These are phyloP conservation scores for Seira ritae DNA, from an alignment of 2,888 invertebrate species.

Conservation along the genomic window DNA sequence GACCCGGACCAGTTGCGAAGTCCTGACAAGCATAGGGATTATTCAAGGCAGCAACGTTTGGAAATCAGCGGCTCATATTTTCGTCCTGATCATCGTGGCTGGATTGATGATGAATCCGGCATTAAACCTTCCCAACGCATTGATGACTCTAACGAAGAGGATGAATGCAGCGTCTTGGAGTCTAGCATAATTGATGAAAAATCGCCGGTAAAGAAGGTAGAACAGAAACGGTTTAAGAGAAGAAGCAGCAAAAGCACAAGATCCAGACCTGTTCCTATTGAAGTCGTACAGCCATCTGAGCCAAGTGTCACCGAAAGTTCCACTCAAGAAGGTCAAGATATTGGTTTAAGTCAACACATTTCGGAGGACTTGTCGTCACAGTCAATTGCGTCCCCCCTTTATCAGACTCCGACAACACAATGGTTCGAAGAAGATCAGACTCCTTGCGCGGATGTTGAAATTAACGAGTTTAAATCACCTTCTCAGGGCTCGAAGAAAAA, in stretches of 20 bases:
- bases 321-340: too few relatives aligned
- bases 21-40: background rate
- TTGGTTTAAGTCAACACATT: background rate
- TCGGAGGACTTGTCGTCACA: background rate
- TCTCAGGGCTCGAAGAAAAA: background rate
- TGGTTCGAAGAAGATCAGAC: background rate
- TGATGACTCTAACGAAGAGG: too few relatives aligned
- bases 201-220: background rate
- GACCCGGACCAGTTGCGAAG: background rate
- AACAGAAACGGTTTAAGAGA: too few relatives aligned
- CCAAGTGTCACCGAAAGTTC: too few relatives aligned
- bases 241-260: too few relatives aligned
- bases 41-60: background rate
- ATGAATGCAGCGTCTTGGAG: background rate
- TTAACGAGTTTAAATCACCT: conserved; percentile 42
- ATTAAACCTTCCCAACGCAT: too few relatives aligned
- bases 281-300: too few relatives aligned
- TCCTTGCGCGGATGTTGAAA: conserved; percentile 5
- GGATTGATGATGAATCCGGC: too few relatives aligned
- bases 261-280: too few relatives aligned
- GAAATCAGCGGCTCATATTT: too few relatives aligned
- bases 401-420: background rate
- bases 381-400: background rate
- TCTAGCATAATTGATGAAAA: background rate
- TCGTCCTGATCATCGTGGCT: too few relatives aligned